Evolutionary conservation across 2,888 invertebrate species (phyloP), one percentile per base, ranked within the genome.

Genomic region (Plebejus melissa): DNA sequence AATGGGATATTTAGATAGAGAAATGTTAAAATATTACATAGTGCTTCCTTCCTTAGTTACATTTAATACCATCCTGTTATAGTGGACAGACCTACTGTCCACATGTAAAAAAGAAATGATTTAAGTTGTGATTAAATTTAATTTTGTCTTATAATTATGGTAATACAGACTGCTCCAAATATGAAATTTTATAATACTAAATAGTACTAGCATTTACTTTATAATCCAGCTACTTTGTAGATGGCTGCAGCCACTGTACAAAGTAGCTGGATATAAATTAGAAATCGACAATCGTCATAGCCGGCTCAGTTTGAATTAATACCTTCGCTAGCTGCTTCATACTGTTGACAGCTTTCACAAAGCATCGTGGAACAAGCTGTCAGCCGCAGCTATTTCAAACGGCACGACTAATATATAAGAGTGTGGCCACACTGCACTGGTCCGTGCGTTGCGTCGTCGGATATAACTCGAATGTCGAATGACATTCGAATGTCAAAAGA

Each of bases 331-430:
- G 65, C 65, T 65, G 65, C 65, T 65, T 65, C 65, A 65, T 65
- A 65, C 65, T 65, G 65, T 65, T 65, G 65, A 65, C 65, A 36
- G 65, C 65, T 65, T 65, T 65, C 65, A 65, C 65, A 65, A 65
- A 65, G 65, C 65, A 65, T 65, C 36, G 32, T 65, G 65, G 65
- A 65, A 65, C 65, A 65, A 65, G 65, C 65, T 65, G 65, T 65
- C 65, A 65, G 65, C 13, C 36, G 32, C 65, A 65, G 65, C 65
- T 65, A 65, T 65, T 65, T 65, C 32, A 65, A 65, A 36, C 65
- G 65, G 32, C 36, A 65, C 65, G 65, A 32, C 65, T 65, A 22
- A 22, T 22, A 22, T 22, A 22, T 22, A 50, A 54, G 54, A 4
- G 16, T 54, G 54, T 1, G 4, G 4, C 54, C 54, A 54, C 41